Percentiles rank a stretch among this genome's conserved stretches.
phyloP scores from a whole-genome alignment of 2,888 invertebrate species.

The Gasteruption jaculator region DNA sequence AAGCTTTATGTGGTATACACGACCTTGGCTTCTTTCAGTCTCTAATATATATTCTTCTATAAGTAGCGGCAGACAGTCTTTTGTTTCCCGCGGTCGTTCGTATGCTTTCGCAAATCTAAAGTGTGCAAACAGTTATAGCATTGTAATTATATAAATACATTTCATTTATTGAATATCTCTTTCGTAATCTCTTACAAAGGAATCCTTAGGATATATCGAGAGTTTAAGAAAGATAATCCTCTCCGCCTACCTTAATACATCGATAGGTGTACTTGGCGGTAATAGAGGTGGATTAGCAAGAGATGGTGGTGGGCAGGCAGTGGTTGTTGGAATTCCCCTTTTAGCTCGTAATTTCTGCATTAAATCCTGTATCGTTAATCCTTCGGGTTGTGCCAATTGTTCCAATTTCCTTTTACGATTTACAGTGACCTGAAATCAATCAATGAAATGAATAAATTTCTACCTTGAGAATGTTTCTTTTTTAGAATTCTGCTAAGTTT shows the following conservation, averaged over 20 bases:
- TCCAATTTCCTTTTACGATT: slow-evolving; percentile 86
- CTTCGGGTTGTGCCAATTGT: slow-evolving; percentile 75
- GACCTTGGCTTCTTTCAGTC: slow-evolving; percentile 69
- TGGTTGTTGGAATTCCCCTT: slow-evolving; percentile 40
- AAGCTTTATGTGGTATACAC: slow-evolving; percentile 80
- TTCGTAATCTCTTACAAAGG: too few relatives aligned
- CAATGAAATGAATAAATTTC: slow-evolving; percentile 13
- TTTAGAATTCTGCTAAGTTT: too few relatives aligned
- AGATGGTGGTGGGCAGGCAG: slow-evolving; percentile 46
- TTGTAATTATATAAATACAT: too few relatives aligned
- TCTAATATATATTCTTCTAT: slow-evolving; percentile 87
- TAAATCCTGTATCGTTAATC: slow-evolving; percentile 71
- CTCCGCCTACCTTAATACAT: slow-evolving; percentile 41
- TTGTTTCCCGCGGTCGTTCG: slow-evolving; percentile 61
- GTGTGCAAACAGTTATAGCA: too few relatives aligned
- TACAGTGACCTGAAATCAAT: slow-evolving; percentile 61
- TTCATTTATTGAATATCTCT: too few relatives aligned
- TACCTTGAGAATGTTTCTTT: not conserved
- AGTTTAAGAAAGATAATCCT: not conserved
- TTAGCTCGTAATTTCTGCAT: slow-evolving; percentile 47
- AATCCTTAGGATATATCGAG: slow-evolving; percentile 4
- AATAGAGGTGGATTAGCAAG: slow-evolving; percentile 43
- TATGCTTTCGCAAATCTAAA: slow-evolving; percentile 55
- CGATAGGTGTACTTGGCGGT: slow-evolving; percentile 46
- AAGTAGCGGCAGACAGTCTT: slow-evolving; percentile 73